Evolutionary conservation across 1,140 invertebrate species (phyloP).

Genomic region (Pemphigus obesinymphae): DNA sequence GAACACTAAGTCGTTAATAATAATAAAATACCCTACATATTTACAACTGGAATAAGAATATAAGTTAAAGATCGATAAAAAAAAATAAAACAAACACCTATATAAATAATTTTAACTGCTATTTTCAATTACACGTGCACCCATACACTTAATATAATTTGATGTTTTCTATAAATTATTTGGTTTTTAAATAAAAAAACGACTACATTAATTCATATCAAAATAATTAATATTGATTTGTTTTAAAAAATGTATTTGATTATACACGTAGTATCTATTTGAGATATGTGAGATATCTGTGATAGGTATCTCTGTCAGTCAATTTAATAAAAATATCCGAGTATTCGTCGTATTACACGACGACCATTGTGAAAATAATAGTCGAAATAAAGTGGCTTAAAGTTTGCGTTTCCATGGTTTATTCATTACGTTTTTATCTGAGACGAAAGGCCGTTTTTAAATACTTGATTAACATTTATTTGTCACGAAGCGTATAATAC

Average conservation of each 20-base stretch:
- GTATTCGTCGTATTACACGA: not conserved
- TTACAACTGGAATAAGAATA: not conserved
- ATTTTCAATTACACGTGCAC: not conserved
- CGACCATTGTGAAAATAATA: not conserved
- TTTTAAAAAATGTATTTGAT: not conserved
- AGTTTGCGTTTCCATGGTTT: not conserved
- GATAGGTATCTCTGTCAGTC: not conserved
- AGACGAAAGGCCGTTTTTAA: not conserved
- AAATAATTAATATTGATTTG: not conserved
- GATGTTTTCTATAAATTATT: not conserved
- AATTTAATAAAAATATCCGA: not conserved
- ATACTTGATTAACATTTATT: not conserved
- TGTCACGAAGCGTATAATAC: too few relatives aligned
- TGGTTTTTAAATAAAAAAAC: not conserved
- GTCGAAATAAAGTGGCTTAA: not conserved
- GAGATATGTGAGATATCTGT: not conserved
- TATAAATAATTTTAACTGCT: not conserved
- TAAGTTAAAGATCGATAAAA: not conserved
- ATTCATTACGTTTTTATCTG: not conserved
- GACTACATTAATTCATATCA: not conserved
- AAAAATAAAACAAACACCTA: not conserved
- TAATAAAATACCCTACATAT: too few relatives aligned
- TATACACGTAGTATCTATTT: not conserved
- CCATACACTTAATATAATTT: too few relatives aligned
- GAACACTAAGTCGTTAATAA: not conserved